Evolutionary conservation across 2,888 invertebrate species (phyloP), one percentile per base, ranked within the genome.

Genomic region (Drosophila imparisetae): DNA sequence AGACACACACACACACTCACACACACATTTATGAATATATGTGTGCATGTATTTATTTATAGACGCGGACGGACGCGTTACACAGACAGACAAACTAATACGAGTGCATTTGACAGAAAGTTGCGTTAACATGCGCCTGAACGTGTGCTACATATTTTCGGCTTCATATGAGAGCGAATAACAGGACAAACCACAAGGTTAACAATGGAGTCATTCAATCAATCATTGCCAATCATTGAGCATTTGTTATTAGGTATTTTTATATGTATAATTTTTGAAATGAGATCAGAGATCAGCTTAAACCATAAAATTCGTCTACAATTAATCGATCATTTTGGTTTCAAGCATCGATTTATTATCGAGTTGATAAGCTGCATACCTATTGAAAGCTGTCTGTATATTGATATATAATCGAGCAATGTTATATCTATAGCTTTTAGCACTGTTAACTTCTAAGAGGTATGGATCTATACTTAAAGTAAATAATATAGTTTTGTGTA

Each of bases 1-100:
- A 81, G 58, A 75, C 78, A 78, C 68, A 69, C 67, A 73, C 71
- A 68, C 36, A 66, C 45, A 55, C 32, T 52, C 24, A 64, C 42
- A 64, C 63, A 62, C 40, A 57, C 13, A 64, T 38, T 49, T 36
- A 62, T 27, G 49, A 40, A 34, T 30, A 30, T 57, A 29, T 57
- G 27, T 13, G 45, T 60, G 15, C 21, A 2, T n/a, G 29, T 21
- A 11, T 49, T 45, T 66, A 40, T 24, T 57, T 48, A 57, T 55
- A 27, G 29, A 61, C 63, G 49, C 50, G 68, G 38, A 61, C 58
- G 65, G 62, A 58, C 62, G 52, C 21, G 27, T 50, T 21, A 34
- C 32, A 45, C 60, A 64, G 52, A 32, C 60, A 57, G 48, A 38
- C 42, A 73, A 18, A 58, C 65, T 45, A 34, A 50, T n/a, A 42